Evolutionary conservation across 2,113 vertebrate genomes (phyloP).

Genomic region (Ancistrus triradiatus): DNA sequence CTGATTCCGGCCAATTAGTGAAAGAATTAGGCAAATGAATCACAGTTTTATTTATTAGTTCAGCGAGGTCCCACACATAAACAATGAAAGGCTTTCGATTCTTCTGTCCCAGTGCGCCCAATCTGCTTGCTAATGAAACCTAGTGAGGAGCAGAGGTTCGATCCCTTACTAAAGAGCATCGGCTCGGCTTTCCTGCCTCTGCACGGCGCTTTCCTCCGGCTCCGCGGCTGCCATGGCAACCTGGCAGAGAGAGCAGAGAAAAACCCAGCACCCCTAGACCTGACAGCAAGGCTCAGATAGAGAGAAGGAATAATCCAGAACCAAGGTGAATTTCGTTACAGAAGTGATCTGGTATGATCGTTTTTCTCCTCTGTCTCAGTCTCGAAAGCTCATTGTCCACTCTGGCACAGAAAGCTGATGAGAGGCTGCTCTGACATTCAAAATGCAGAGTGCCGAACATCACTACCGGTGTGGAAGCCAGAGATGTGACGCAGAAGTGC

Average conservation of each 20-base stretch:
- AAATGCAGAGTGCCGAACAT: conserved; percentile 21
- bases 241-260: conserved; percentile 40
- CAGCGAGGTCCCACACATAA: neutral
- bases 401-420: neutral
- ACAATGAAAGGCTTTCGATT: conserved; percentile 10
- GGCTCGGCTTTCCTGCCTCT: conserved; percentile 30
- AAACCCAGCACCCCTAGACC: conserved; percentile 44
- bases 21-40: conserved; percentile 3
- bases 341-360: conserved; percentile 29
- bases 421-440: conserved; percentile 31
- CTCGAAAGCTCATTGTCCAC: neutral
- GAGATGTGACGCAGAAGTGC: neutral
- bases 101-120: conserved; percentile 23
- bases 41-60: conserved; percentile 14
- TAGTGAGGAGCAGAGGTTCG: conserved; percentile 24
- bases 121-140: conserved; percentile 14
- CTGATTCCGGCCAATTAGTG: neutral
- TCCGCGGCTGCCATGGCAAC: conserved; percentile 49
- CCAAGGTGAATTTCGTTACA: conserved; percentile 52
- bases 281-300: conserved; percentile 43
- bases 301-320: neutral
- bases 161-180: conserved; percentile 32
- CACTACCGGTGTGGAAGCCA: neutral
- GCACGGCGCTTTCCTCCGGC: conserved; percentile 22
- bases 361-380: conserved; percentile 4